Base-by-base conservation (phyloP, 2,797 vertebrate species). In the Phoxinus dragarum region DNA sequence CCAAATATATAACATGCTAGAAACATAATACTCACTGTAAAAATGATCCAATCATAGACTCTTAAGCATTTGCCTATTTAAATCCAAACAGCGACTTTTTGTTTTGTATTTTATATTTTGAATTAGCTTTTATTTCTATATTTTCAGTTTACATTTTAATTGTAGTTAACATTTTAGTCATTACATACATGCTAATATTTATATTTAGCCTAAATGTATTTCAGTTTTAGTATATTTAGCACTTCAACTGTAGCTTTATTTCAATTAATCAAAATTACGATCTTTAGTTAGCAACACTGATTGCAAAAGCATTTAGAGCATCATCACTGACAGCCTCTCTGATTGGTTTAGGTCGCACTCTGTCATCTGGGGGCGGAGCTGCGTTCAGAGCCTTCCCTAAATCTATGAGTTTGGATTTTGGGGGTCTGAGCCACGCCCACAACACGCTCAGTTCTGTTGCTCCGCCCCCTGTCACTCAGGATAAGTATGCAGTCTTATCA, bases 301-400 rank as follows among this genome's bases (percentile, higher is more conserved):
- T 14, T 56, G 21, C 7, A 61, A 42, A 42, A 61, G 17, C 52
- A 47, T 73, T 23, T 19, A 36, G 27, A 34, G 69, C 38, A 1
- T 9, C 16, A 34, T 73, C 19, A 61, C 71, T 19, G 27, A 83
- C 27, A 19, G 59, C 42, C 47, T 76, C 40, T 87, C n/a, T 86
- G 66, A 84, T 52, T 19, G 66, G 78, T 82, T 80, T 90, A 96
- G 95, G 95, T 93, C 95, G 95, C 5, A 91, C 93, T 1, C 88
- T 93, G 38, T 94, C 95, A 80, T 93, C 94, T 3, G 94, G 94
- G 74, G 86, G 88, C 77, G 88, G 94, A 3, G 95, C 93, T 40
- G 95, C 95, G 75, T 96, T 96, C 89, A 95, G 95, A 87, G 92
- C 93, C 86, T 95, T 96, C 81, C 95, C 95, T 79, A 96, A 96